Conservation (phyloP, 2,113 vertebrate species). For the Eleginops maclovinus region DNA sequence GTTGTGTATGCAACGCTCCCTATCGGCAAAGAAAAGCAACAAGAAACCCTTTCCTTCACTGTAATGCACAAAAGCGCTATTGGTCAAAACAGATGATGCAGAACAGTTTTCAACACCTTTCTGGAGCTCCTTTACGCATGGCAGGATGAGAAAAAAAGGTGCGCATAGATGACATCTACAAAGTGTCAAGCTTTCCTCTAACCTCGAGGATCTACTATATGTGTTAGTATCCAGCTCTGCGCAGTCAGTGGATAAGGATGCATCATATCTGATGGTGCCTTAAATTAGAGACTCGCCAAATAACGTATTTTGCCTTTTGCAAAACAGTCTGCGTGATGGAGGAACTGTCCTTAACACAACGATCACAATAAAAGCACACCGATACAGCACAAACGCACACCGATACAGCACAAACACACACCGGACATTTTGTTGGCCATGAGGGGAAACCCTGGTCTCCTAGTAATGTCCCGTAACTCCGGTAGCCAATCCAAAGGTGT, state of each 20-base stretch:
- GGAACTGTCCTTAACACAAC: background rate
- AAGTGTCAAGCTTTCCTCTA: constrained; percentile 21
- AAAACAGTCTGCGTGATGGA: constrained; percentile 21
- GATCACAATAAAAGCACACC: constrained; percentile 15
- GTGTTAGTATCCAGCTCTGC: constrained; percentile 19
- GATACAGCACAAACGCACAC: constrained; percentile 25
- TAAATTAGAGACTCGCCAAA: constrained; percentile 33
- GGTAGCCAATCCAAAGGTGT: constrained; percentile 74
- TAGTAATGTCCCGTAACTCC: constrained; percentile 64
- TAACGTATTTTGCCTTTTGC: constrained; percentile 22
- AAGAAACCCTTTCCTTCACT: constrained; percentile 12
- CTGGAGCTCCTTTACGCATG: constrained; percentile 59
- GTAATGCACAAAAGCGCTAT: constrained; percentile 54
- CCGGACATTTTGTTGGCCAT: constrained; percentile 29
- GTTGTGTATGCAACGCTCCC: constrained; percentile 83
- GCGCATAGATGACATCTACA: constrained; percentile 25
- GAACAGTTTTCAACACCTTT: constrained; percentile 43
- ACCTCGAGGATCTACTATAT: constrained; percentile 2
- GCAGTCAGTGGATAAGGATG: constrained; percentile 21
- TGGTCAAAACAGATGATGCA: constrained; percentile 49
- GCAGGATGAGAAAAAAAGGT: constrained; percentile 45
- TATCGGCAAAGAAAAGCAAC: constrained; percentile 82
- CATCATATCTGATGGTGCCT: constrained; percentile 41
- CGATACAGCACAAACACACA: constrained; percentile 21
- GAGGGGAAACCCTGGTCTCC: constrained; percentile 69